Conservation (phyloP, 2,113 vertebrate genomes). For the Dicaeum eximium region DNA sequence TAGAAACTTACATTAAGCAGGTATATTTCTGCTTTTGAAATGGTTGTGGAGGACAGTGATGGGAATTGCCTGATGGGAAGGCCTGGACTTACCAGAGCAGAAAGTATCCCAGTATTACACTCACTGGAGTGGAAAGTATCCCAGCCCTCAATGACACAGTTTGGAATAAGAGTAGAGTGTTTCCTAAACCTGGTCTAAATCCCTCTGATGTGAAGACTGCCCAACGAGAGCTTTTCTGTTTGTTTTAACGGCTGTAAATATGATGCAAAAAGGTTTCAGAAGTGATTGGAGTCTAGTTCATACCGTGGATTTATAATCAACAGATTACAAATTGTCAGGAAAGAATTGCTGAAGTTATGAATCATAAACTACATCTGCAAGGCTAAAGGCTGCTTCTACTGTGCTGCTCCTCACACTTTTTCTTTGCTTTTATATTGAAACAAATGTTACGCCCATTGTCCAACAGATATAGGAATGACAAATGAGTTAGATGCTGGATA, state of each 20-base stretch:
- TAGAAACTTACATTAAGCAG: neutral
- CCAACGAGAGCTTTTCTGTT: neutral
- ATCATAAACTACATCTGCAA: neutral
- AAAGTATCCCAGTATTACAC: neutral
- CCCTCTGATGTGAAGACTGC: neutral
- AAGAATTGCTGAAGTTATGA: neutral
- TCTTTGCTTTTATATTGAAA: neutral
- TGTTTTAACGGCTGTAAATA: neutral
- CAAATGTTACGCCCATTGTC: neutral
- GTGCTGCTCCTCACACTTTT: neutral
- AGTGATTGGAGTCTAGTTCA: neutral
- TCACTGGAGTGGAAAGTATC: neutral
- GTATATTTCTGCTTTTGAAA: neutral
- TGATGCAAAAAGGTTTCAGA: neutral
- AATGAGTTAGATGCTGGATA: neutral
- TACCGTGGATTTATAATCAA: neutral
- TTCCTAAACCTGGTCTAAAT: neutral
- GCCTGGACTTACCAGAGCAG: neutral
- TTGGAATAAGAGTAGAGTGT: neutral
- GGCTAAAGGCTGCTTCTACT: neutral
- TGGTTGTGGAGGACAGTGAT: neutral
- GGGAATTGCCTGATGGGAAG: neutral
- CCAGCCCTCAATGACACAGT: fast-evolving
- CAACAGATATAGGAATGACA: too few relatives aligned
- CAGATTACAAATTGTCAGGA: neutral